Evolutionary conservation across 2,797 vertebrate species (phyloP).

Genomic region (Crenichthys baileyi): DNA sequence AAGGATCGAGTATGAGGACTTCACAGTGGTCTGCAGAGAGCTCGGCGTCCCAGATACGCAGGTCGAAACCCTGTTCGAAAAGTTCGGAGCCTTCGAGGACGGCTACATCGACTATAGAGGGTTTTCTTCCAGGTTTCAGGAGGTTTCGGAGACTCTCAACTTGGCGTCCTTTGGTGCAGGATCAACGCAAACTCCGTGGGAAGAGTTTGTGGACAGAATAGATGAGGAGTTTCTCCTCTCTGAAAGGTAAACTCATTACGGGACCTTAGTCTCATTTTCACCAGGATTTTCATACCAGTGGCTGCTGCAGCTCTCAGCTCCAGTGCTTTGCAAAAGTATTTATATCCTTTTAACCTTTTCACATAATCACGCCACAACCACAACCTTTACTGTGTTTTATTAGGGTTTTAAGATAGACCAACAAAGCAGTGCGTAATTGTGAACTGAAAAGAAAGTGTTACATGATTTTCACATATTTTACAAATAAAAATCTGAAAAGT

Average conservation of each 20-base stretch:
- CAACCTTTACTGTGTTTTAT: neutral
- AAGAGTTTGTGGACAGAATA: conserved; percentile 70
- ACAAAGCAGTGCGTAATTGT: neutral
- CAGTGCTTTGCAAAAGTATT: neutral
- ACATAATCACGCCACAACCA: neutral
- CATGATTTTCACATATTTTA: neutral
- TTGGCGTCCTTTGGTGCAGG: conserved; percentile 57
- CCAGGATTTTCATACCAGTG: neutral
- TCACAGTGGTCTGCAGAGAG: conserved; percentile 76
- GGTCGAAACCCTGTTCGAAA: conserved; percentile 71
- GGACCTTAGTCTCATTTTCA: neutral
- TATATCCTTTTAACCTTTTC: neutral
- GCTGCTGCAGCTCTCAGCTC: neutral
- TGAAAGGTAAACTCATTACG: conserved; percentile 61
- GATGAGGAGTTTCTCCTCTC: conserved; percentile 65
- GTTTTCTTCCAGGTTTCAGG: conserved; percentile 79
- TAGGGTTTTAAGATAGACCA: neutral
- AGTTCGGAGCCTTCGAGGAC: conserved; percentile 76
- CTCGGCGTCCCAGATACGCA: conserved; percentile 74
- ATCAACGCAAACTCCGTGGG: conserved; percentile 54
- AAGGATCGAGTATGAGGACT: conserved; percentile 79
- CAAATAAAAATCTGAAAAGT: neutral
- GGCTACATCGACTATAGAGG: conserved; percentile 80
- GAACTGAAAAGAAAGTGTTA: neutral
- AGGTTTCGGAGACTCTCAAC: conserved; percentile 77